Evolutionary conservation across 2,888 invertebrate genomes (phyloP), one percentile per base, ranked within the genome.

Genomic region (Drosophila macrospina): DNA sequence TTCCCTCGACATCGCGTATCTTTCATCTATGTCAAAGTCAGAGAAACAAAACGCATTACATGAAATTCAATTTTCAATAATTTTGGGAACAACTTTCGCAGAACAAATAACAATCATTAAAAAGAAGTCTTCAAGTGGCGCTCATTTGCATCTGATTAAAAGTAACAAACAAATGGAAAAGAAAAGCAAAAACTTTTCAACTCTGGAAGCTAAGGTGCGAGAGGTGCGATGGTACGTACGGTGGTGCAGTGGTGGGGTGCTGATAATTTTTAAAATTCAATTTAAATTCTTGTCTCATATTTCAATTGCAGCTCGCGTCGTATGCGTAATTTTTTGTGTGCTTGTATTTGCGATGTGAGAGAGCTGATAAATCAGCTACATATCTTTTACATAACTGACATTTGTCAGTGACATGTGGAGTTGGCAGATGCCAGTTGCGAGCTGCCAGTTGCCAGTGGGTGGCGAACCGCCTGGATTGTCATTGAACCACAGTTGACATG

Each of bases 141-240:
- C 66, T 82, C 72, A 78, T 82, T 82, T 86, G 86, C 86, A 82
- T 86, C 80, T 82, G 86, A 86, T 82, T 82, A 86, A 86, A 76
- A 82, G 69, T 66, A 69, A 66, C 70, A 69, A 78, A 72, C 64
- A 69, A 51, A 47, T 51, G 30, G 15, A 34, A 55, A 28, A 44
- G 42, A 50, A 54, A 32, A 11, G 34, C 26, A 28, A 52, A 66
- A 77, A 70, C 34, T 66, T 73, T 73, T 13, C 42, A 50, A 28
- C 51, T 57, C 24, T 20, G 44, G n/a, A 48, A 45, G 48, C 36
- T 20, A 30, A 37, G 50, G 28, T 36, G 36, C 20, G 1, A 20
- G 0, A 13, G 36, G 0, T 24, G 28, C 28, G 20, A 20, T 20
- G 20, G 20, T 20, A 3, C 51, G 20, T 20, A 3, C 51, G 15